These are phyloP conservation scores for Caprella mutica DNA, from an alignment of 2,888 invertebrate species.

Conservation along the genomic window DNA sequence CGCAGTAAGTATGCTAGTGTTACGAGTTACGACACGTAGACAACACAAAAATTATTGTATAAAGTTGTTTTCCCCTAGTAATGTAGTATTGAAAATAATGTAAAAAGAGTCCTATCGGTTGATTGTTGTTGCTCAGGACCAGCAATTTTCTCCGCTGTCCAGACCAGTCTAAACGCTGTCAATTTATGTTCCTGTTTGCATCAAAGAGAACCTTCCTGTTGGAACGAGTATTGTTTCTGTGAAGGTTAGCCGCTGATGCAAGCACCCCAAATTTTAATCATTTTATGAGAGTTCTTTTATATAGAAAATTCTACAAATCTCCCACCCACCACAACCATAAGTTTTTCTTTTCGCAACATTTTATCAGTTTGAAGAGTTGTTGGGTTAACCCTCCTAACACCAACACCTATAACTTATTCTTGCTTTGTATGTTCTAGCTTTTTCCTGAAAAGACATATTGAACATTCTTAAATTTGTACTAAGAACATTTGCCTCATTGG, in stretches of 20 bases:
- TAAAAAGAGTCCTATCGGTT: conserved; percentile 96
- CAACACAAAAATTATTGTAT: too few species aligned
- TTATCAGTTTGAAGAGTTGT: not conserved
- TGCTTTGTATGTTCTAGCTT: too few species aligned
- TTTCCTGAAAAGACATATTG: too few species aligned
- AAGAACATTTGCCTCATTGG: too few species aligned
- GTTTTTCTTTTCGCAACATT: not conserved
- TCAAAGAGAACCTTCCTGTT: conserved; percentile 94
- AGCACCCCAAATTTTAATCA: conserved; percentile 14
- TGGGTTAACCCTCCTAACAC: not conserved
- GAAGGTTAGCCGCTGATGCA: conserved; percentile 66
- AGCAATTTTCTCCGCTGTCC: conserved; percentile 87
- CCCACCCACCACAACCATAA: not conserved
- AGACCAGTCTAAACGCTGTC: conserved; percentile 94
- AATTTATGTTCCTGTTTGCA: conserved; percentile 92
- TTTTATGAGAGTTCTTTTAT: not conserved
- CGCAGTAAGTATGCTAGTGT: too few species aligned
- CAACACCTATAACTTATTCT: not conserved
- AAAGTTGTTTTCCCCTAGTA: too few species aligned
- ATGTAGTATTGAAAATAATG: conserved; percentile 10
- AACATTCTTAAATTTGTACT: too few species aligned
- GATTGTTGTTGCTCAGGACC: conserved; percentile 96
- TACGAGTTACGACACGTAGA: too few species aligned
- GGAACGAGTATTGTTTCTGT: conserved; percentile 95
- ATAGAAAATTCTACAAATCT: not conserved